These are phyloP conservation scores for Plutomurus gul DNA, from an alignment of 1,140 invertebrate genomes.

Conservation along the genomic window DNA sequence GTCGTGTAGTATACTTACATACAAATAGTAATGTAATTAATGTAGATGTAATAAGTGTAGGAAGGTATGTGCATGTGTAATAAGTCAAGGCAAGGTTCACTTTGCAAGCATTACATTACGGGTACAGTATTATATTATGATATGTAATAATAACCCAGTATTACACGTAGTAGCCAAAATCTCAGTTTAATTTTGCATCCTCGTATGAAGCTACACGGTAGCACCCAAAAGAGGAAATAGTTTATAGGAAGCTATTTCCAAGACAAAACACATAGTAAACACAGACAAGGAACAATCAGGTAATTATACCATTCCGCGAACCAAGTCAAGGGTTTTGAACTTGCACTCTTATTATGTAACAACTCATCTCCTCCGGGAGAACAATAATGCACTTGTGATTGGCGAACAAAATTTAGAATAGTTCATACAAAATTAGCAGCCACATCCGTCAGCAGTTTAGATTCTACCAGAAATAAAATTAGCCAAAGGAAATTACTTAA, in stretches of 20 bases:
- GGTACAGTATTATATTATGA: not conserved
- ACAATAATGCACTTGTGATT: no score
- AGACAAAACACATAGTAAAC: not conserved
- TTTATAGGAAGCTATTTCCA: not conserved
- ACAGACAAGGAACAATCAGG: not conserved
- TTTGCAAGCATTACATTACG: not conserved
- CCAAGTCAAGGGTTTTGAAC: slow-evolving; percentile 13
- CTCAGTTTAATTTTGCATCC: no score
- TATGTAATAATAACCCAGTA: not conserved
- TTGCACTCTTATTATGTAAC: slow-evolving; percentile 1
- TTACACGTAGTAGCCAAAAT: not conserved
- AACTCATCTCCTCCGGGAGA: no score
- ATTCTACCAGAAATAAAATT: not conserved
- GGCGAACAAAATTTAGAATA: no score
- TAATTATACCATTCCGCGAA: slow-evolving; percentile 1
- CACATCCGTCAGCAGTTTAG: not conserved
- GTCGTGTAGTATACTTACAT: not conserved
- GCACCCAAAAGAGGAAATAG: not conserved
- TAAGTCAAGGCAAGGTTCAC: slow-evolving; percentile 7
- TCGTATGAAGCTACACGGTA: no score
- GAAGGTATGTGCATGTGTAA: not conserved
- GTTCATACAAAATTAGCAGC: no score
- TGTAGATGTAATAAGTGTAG: not conserved
- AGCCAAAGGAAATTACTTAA: not conserved
- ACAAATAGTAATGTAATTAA: not conserved